A percentile compares a stretch with the other conserved stretches of the same genome.
phyloP scores from a whole-genome alignment of 2,113 vertebrate genomes.

The Nothoprocta pentlandii region DNA sequence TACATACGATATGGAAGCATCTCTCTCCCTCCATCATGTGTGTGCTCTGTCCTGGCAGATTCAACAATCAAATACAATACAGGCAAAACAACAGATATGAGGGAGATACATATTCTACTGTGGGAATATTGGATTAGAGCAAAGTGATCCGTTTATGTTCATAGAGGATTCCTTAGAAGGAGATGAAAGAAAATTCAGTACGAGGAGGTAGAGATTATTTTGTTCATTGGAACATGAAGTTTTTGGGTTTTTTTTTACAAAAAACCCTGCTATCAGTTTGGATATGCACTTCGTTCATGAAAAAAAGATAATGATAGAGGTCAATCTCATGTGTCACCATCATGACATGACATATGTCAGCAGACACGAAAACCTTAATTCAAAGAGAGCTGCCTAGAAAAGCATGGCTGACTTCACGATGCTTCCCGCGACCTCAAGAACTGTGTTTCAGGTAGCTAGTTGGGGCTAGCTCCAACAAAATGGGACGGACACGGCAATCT shows the following conservation, averaged over 20 bases:
- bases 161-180: not conserved
- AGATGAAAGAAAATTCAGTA: not conserved
- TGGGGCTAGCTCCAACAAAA: not conserved
- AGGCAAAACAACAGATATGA: not conserved
- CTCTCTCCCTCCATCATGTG: fast-evolving
- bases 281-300: fast-evolving
- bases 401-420: not conserved
- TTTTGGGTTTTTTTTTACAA: not conserved
- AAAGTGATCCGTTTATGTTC: fast-evolving
- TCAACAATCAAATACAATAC: not conserved
- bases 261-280: not conserved
- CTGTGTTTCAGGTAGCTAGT: not conserved
- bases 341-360: not conserved
- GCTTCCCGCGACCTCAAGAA: not conserved
- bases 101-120: not conserved
- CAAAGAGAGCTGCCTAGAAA: not conserved
- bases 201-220: not conserved
- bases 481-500: not conserved
- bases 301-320: not conserved
- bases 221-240: not conserved
- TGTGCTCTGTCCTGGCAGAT: not conserved
- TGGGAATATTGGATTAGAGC: not conserved
- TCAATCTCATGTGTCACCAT: not conserved
- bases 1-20: fast-evolving
- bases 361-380: not conserved